Evolutionary conservation across 2,888 invertebrate genomes (phyloP).

Genomic region (Spilarctia lutea): DNA sequence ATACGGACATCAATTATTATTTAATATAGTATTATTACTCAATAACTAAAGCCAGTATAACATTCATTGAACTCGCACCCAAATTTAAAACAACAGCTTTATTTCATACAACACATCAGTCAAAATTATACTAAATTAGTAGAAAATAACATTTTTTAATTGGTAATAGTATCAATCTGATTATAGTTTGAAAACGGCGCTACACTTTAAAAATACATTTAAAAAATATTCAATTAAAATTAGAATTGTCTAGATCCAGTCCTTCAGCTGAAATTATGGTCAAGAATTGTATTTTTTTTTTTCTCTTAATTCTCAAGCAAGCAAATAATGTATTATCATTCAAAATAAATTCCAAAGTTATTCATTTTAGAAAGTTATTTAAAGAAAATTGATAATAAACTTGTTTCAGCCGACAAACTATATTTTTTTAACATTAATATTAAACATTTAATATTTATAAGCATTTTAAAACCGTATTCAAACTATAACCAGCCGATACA

Average conservation of each 20-base stretch:
- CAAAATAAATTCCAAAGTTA: not conserved
- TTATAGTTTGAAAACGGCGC: not conserved
- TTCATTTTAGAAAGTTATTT: not conserved
- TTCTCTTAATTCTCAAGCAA: no score
- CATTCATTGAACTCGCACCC: not conserved
- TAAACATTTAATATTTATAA: not conserved
- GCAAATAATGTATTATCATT: no score
- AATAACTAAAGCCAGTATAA: not conserved
- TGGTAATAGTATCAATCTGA: conserved; percentile 6
- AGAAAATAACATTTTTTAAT: conserved; percentile 7
- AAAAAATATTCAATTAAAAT: no score
- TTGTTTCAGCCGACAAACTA: no score
- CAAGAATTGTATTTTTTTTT: no score
- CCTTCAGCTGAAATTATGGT: no score
- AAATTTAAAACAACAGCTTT: conserved; percentile 22
- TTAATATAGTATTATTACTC: not conserved
- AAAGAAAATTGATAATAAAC: no score
- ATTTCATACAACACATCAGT: conserved; percentile 11
- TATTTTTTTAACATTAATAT: not conserved
- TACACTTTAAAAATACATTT: no score
- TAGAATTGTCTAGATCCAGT: no score
- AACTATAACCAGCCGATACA: not conserved
- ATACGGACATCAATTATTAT: not conserved
- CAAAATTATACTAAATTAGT: conserved; percentile 13
- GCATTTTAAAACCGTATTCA: not conserved